These are phyloP conservation scores for Periophthalmus modestus DNA, from an alignment of 2,113 vertebrate genomes.

Conservation along the genomic window DNA sequence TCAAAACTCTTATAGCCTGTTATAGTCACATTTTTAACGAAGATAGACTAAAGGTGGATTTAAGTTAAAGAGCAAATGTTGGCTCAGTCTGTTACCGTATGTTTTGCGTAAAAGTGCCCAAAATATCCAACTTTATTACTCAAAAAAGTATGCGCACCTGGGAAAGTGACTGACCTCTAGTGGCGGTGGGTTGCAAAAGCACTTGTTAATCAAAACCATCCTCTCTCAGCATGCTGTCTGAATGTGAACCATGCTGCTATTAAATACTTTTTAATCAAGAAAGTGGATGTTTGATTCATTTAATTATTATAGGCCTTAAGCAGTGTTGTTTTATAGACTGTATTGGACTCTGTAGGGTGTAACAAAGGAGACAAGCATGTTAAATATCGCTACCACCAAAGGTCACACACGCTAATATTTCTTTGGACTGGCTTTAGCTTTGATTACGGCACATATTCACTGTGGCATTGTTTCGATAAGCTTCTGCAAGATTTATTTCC, in stretches of 20 bases:
- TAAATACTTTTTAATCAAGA: too few relatives aligned
- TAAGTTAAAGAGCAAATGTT: neutral
- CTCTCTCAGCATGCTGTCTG: too few relatives aligned
- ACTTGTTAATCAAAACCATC: neutral
- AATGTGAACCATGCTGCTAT: too few relatives aligned
- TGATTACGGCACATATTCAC: too few relatives aligned
- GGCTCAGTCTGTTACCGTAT: neutral
- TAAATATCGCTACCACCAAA: too few relatives aligned
- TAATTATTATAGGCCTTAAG: too few relatives aligned
- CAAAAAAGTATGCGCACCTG: neutral
- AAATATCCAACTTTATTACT: neutral
- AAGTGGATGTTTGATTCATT: too few relatives aligned
- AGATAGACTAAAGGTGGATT: neutral
- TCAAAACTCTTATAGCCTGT: neutral
- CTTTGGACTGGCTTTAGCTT: too few relatives aligned
- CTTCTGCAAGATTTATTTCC: too few relatives aligned
- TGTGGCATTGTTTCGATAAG: too few relatives aligned
- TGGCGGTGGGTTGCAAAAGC: slow-evolving; percentile 33
- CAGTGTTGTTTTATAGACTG: too few relatives aligned
- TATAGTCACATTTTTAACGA: neutral
- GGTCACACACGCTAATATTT: too few relatives aligned
- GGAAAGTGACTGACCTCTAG: slow-evolving; percentile 27
- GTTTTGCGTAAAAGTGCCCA: neutral
- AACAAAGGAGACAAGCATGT: neutral
- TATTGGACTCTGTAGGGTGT: neutral